Evolutionary conservation across 2,113 vertebrate species (phyloP).

Genomic region (Malurus melanocephalus): DNA sequence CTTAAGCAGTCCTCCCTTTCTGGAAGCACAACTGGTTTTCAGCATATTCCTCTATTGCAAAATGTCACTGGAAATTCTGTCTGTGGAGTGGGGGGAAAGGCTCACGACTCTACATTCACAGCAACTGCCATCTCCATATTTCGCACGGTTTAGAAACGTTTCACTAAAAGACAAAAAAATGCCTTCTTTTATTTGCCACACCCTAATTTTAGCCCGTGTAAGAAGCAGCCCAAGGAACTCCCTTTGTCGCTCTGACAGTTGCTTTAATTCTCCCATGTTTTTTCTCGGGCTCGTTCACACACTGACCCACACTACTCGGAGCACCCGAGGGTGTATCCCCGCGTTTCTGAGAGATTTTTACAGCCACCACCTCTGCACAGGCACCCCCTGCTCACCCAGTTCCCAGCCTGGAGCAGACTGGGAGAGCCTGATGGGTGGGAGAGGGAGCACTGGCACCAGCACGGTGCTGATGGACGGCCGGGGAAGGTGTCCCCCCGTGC

Average conservation of each 20-base stretch:
- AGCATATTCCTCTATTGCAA: neutral
- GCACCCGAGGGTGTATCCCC: rapidly evolving
- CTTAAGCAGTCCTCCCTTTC: neutral
- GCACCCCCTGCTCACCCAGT: rapidly evolving
- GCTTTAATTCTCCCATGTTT: neutral
- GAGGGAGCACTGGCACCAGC: neutral
- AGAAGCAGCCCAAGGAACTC: neutral
- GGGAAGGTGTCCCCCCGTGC: conserved; percentile 35
- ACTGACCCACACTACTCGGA: neutral
- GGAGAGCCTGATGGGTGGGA: neutral
- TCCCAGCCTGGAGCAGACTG: rapidly evolving
- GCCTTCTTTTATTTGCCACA: neutral
- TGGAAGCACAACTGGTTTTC: neutral
- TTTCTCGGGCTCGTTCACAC: neutral
- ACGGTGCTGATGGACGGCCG: neutral
- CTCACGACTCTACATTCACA: neutral
- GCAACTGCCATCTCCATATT: neutral
- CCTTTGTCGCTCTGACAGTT: neutral
- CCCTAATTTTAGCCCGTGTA: neutral
- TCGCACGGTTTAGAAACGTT: neutral
- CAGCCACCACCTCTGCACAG: neutral
- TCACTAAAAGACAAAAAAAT: neutral
- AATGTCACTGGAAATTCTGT: neutral
- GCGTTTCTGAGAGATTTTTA: neutral
- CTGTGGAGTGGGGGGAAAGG: neutral